phyloP scores from a whole-genome alignment of 2,113 vertebrate genomes.

The Cariama cristata region DNA sequence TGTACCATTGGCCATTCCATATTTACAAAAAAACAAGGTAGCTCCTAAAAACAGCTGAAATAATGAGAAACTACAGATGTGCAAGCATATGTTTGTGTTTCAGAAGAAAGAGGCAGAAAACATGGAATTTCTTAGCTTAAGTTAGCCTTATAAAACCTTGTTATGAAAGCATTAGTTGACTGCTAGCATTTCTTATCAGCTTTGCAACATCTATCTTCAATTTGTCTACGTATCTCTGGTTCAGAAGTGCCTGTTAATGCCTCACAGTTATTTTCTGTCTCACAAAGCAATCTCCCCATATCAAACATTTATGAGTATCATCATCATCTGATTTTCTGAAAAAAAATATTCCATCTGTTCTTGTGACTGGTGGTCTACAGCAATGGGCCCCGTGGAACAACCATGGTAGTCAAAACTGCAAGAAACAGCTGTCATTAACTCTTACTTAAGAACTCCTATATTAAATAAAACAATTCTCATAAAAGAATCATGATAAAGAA shows the following conservation, averaged over 20 bases:
- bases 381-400: background rate
- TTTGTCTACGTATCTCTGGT: background rate
- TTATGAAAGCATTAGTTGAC: background rate
- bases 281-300: background rate
- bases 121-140: background rate
- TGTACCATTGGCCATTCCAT: background rate
- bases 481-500: background rate
- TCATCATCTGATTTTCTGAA: background rate
- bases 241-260: background rate
- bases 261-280: background rate
- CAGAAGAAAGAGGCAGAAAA: background rate
- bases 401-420: background rate
- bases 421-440: background rate
- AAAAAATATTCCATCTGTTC: background rate
- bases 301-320: background rate
- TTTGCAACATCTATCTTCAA: background rate
- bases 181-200: background rate
- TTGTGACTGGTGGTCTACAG: background rate
- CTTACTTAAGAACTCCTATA: background rate
- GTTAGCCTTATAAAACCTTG: background rate
- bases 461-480: background rate
- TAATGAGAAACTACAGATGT: background rate
- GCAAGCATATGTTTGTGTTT: background rate
- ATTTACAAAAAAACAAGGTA: background rate
- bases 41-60: background rate